Conservation (phyloP, 2,888 invertebrate species). For the Zeuzera pyrina region DNA sequence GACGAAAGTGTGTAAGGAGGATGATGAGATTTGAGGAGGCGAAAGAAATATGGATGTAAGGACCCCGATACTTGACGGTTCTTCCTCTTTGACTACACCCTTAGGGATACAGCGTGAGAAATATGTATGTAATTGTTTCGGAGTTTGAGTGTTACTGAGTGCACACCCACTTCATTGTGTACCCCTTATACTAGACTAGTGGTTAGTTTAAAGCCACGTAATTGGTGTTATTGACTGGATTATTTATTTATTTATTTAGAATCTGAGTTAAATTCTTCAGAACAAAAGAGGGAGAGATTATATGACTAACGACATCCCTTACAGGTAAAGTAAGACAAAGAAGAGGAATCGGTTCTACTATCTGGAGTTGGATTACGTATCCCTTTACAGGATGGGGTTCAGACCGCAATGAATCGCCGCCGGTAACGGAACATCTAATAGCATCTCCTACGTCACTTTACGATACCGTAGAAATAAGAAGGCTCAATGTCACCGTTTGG, state of each 20-base stretch:
- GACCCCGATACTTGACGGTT: too few relatives aligned
- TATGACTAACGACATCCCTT: slow-evolving; percentile 29
- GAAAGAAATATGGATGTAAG: too few relatives aligned
- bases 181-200: too few relatives aligned
- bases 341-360: slow-evolving; percentile 46
- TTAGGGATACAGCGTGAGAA: too few relatives aligned
- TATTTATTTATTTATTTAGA: background rate
- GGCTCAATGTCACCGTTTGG: slow-evolving; percentile 51
- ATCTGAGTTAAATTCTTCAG: background rate
- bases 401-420: slow-evolving; percentile 16
- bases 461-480: slow-evolving; percentile 37
- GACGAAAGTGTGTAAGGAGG: too few relatives aligned
- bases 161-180: too few relatives aligned
- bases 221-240: too few relatives aligned
- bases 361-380: slow-evolving; percentile 64
- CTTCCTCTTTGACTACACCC: too few relatives aligned
- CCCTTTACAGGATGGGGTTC: slow-evolving; percentile 56
- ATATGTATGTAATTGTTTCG: too few relatives aligned
- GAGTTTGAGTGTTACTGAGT: too few relatives aligned
- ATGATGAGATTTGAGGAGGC: too few relatives aligned
- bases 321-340: slow-evolving; percentile 45
- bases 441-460: slow-evolving; percentile 28
- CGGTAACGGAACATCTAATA: slow-evolving; percentile 27
- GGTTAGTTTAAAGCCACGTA: too few relatives aligned
- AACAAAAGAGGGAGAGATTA: background rate